Percentiles rank a stretch among this genome's conserved stretches.
Conservation (phyloP, 2,113 vertebrate genomes). For the Origma solitaria region DNA sequence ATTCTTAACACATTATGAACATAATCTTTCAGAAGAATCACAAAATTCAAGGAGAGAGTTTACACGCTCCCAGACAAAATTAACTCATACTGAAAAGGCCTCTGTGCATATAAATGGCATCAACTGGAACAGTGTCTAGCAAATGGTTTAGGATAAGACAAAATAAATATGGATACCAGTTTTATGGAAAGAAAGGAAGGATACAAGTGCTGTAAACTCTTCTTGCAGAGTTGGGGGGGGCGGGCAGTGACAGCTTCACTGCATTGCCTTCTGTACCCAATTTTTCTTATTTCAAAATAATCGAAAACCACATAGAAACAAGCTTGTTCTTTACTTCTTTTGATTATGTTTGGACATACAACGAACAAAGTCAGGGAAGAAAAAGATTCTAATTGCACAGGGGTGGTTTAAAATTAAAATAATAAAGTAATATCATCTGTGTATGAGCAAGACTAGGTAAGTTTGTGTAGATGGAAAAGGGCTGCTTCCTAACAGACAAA, state of each 20-base stretch:
- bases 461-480: not conserved
- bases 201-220: not conserved
- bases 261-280: not conserved
- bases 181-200: not conserved
- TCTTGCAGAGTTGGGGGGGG: not conserved
- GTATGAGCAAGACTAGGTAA: not conserved
- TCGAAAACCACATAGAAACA: not conserved
- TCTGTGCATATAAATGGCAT: not conserved
- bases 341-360: not conserved
- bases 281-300: not conserved
- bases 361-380: not conserved
- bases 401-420: not conserved
- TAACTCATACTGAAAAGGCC: not conserved
- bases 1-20: not conserved
- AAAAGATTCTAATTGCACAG: not conserved
- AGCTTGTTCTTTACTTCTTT: not conserved
- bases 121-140: accelerated
- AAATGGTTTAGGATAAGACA: not conserved
- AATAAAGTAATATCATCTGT: not conserved
- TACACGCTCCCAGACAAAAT: not conserved
- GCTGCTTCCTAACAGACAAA: not conserved
- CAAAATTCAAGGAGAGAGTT: not conserved
- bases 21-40: not conserved
- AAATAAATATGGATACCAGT: not conserved
- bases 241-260: not conserved